Base-by-base conservation (phyloP, 1,140 invertebrate genomes). In the Carposina sasakii region DNA sequence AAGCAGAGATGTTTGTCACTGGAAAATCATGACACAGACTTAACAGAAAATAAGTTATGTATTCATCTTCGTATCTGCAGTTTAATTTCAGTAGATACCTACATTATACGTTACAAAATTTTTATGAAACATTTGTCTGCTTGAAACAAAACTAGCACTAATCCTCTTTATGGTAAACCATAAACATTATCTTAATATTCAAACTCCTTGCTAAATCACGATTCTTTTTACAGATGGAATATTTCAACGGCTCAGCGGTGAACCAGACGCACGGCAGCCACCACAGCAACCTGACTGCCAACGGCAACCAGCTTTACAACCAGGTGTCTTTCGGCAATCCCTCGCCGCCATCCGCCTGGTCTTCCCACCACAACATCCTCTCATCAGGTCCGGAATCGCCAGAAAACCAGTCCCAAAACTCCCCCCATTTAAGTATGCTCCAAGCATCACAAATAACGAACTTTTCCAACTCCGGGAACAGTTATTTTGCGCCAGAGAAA, bases 241-340 rank as follows among this genome's bases (percentile, higher is more conserved):
- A 90, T 60, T 90, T 90, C 52, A 90, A 89, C 75, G 85, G 85
- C 5, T 60, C 84, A 1, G 72, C 79, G 3, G 72, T 82, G 34
- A 84, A 82, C 60, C 82, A 85, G 43, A 62, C 71, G 4, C 79
- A 83, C 53, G 75, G 76, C 9, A 60, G 67, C 19, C 76, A 78
- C 58, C 76, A 81, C 57, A 71, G 79, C 64, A 76, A 79, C 62
- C 48, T 79, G 22, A 73, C 73, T 0, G 55, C 76, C 4, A 83
- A 82, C 57, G 67, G 76, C 41, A 84, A 84, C 60, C 77, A 81
- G 50, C 75, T 84, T 0, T 84, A 84, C 71, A 84, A 84, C 63
- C 79, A 84, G 48, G 79, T 83, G 26, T 73, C 75, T 44, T 76
- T 83, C 64, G 65, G 77, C 47, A 74, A 81, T 72, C 66, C 76